Base-by-base conservation (phyloP, 2,113 vertebrate genomes). In the Aptenodytes patagonicus region DNA sequence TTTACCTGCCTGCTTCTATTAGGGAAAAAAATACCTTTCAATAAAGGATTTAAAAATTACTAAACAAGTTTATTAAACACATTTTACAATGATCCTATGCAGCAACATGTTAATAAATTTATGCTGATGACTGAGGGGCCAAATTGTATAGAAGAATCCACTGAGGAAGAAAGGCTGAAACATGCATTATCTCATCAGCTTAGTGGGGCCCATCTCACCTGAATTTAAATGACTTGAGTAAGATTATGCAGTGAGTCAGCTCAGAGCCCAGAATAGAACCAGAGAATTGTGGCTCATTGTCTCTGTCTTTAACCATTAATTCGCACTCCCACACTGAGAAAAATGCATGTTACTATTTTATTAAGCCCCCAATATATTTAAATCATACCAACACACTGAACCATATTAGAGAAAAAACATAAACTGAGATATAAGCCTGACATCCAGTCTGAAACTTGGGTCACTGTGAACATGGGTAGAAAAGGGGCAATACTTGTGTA, bases 221-320 rank as follows among this genome's bases (percentile, higher is more conserved):
- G 93, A 86, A 86, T 95, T 95, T 83, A 77, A 95, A 95, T 62
- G 9, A 89, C 80, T 83, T 92, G 83, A 83, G 83, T 44, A 83
- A 95, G 93, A 96, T 89, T 86, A 93, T 83, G 94, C 58, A 83
- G 86, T 93, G 93, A 97, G 93, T 97, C 95, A 96, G 94, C 80
- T 83, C 86, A 80, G 51, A 90, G 68, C 80, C 80, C 80, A 87
- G 80, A 96, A 97, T 83, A 97, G 94, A 92, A 92, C n/a, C 61
- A 78, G 44, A 24, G 79, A 92, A 92, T 84, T 6, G 26, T 89
- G 68, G 86, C 72, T 95, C 72, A 81, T 92, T 89, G 90, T 91
- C 64, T 80, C 86, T 78, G 60, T 62, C 60, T 83, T 93, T 92
- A 96, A 95, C 93, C 47, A 89, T 84, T 92, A 89, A 92, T 95